phyloP scores from a whole-genome alignment of 2,888 invertebrate genomes.

The Acanthosepion esculentum region DNA sequence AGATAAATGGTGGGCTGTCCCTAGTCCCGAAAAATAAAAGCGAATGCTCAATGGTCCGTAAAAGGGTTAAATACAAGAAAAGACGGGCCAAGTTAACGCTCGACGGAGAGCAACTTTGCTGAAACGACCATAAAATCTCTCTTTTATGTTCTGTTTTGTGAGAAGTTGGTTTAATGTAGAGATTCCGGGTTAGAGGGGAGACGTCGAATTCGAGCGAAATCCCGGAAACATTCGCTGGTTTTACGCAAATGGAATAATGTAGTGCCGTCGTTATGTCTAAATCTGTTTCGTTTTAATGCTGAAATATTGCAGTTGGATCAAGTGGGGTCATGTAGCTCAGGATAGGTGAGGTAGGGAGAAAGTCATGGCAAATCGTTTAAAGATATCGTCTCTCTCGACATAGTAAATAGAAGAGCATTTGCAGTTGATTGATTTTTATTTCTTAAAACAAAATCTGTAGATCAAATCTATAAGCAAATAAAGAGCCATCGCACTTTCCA shows the following conservation, averaged over 20 bases:
- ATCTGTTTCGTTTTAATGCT: constrained; percentile 7
- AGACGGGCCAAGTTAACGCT: not conserved
- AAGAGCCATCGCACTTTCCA: not conserved
- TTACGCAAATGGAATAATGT: constrained; percentile 33
- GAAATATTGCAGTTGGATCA: not conserved
- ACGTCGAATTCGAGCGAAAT: not conserved
- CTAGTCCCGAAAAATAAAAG: constrained; percentile 11
- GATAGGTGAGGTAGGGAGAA: not conserved
- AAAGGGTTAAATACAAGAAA: not conserved
- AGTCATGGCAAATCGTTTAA: too few relatives aligned
- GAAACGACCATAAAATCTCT: not conserved
- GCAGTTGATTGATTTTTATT: not conserved
- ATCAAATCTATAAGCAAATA: not conserved
- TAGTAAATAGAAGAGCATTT: not conserved
- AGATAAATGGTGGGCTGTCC: not conserved
- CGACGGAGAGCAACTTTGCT: not conserved
- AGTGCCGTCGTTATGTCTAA: not conserved
- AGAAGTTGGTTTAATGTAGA: not conserved
- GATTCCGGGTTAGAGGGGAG: not conserved
- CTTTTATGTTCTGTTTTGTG: constrained; percentile 22
- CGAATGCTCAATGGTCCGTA: not conserved
- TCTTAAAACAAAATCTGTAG: not conserved
- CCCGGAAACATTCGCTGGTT: constrained; percentile 33
- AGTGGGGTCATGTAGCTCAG: not conserved
- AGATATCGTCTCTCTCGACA: not conserved